Percentiles rank a stretch among this genome's conserved stretches.
Conservation (phyloP, 2,113 vertebrate genomes). For the Nestor notabilis region DNA sequence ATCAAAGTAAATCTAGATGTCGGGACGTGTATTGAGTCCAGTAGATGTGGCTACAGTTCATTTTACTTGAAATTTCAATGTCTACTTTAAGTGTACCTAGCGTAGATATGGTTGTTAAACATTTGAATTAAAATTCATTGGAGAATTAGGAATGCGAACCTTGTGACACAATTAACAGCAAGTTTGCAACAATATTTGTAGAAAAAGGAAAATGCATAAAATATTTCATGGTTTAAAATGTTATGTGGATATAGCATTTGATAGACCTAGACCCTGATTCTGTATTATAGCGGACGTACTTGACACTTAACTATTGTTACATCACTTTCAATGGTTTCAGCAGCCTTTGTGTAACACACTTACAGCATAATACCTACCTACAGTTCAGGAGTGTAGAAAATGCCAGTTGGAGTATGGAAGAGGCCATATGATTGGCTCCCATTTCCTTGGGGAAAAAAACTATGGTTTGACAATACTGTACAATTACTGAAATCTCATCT, state of each 20-base stretch:
- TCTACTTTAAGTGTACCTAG: conserved; percentile 78
- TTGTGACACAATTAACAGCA: conserved; percentile 56
- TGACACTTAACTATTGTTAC: conserved; percentile 16
- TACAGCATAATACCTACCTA: not conserved
- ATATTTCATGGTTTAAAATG: conserved; percentile 64
- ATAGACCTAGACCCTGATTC: conserved; percentile 62
- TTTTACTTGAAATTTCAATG: conserved; percentile 84
- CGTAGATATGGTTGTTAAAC: conserved; percentile 67
- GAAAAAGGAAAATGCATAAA: conserved; percentile 51
- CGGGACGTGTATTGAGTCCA: conserved; percentile 72
- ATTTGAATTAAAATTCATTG: conserved; percentile 58
- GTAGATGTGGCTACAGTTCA: conserved; percentile 78
- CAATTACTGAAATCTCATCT: not conserved
- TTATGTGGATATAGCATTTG: conserved; percentile 66
- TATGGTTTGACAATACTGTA: not conserved
- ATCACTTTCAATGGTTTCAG: conserved; percentile 54
- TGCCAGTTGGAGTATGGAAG: not conserved
- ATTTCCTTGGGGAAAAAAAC: not conserved
- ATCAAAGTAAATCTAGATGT: conserved; percentile 79
- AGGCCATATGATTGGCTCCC: not conserved
- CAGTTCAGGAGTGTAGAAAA: not conserved
- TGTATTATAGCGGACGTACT: conserved; percentile 66
- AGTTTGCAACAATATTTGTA: conserved; percentile 58
- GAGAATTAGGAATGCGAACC: conserved; percentile 58
- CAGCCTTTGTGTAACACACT: conserved; percentile 52